Base-by-base conservation (phyloP, 2,797 vertebrate species). In the Acipenser transmontanus region DNA sequence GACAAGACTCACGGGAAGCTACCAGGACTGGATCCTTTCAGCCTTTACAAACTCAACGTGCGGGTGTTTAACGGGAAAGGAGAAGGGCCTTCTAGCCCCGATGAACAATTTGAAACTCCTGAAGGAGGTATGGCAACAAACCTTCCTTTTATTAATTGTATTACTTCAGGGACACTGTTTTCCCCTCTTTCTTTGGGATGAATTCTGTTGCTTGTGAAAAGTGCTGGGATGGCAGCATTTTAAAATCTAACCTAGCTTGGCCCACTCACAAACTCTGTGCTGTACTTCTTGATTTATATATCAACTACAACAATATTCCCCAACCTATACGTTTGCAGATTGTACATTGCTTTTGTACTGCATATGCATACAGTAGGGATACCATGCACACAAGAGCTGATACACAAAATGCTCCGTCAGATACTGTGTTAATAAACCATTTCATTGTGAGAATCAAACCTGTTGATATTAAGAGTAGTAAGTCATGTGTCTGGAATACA, bases 61-160 rank as follows among this genome's bases (percentile, higher is more conserved):
- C 87, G 87, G 64, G 95, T 92, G 34, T 91, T 84, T 81, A 99
- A 97, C 1, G 91, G 92, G 66, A 95, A 91, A 77, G 95, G 97
- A 49, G 96, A 98, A 69, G 96, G 97, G 3, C 97, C 96, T 0
- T 70, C 88, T 68, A 94, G 95, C 76, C n/a, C 74, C 4, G 82
- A 79, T 62, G 82, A 82, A 80, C 72, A 81, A 68, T 97, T 99
- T 80, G 82, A 85, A 66, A 99, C 95, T 3, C 94, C 89, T 0
- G 97, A 99, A 81, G 96, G 95, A 91, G 94, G 97, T 98, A 88
- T 49, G 88, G 68, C 80, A 1, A 68, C 0, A 0, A 3, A 10
- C 56, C 49, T 10, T 56, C 34, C 34, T 34, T 34, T 34, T 34
- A 4, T 34, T 34, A 34, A 34, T 34, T 34, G 34, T 34, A 34